Evolutionary conservation across 2,113 vertebrate genomes (phyloP), one percentile per base, ranked within the genome.

Genomic region (Notechis scutatus): DNA sequence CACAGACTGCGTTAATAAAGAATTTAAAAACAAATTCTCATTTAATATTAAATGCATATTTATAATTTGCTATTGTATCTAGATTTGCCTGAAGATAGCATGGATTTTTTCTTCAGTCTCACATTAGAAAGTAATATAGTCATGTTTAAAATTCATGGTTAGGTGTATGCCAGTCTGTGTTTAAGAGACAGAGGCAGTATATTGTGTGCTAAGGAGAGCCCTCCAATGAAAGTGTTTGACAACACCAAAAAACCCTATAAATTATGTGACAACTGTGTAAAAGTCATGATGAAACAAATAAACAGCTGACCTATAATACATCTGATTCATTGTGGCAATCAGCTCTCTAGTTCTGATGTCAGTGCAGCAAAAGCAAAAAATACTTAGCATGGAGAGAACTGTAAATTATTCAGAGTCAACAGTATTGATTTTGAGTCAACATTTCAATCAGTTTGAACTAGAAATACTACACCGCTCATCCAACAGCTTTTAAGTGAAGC

Each of bases 241-340:
- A 98, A 97, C 59, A 97, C 96, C 96, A 97, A 98, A 97, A 97
- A 96, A 95, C 96, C 96, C 97, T 96, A 98, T 98, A 98, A 98
- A 98, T 98, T 98, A 97, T 97, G 97, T 88, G 97, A 97, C 97
- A 98, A 98, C 97, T 97, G 97, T 97, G 97, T 98, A 97, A 98
- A 98, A 98, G 98, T 98, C 97, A 95, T 97, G 97, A 98, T 97
- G 98, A 97, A 97, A 98, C 97, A 97, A 98, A 98, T 98, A 96
- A 98, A 98, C 96, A 97, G 96, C 97, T 98, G 98, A 98, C 98
- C 98, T 97, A 96, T 93, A 96, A 97, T 21, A 95, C 94, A 92
- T 96, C 97, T 94, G 97, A 98, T 97, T 96, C 97, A 97, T 85
- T 93, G 64, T 96, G 50, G 95, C 87, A 92, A 95, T 95, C 69